Evolutionary conservation across 2,113 vertebrate species (phyloP).

Genomic region (Misgurnus mizolepis): DNA sequence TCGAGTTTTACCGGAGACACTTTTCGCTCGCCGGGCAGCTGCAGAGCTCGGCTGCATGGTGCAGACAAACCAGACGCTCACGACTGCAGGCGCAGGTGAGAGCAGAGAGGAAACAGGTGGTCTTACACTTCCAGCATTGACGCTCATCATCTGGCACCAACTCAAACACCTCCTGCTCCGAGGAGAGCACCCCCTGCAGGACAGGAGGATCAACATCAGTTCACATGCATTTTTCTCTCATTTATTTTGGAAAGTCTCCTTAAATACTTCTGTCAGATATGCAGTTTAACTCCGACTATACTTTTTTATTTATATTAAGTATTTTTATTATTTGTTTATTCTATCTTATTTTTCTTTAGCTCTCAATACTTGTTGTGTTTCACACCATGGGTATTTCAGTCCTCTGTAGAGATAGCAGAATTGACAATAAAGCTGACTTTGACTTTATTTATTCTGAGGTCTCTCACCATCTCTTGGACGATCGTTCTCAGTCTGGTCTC

Average conservation of each 20-base stretch:
- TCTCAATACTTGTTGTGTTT: too few relatives aligned
- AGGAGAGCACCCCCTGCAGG: constrained; percentile 87
- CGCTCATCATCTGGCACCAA: constrained; percentile 95
- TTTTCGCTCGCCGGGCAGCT: constrained; percentile 88
- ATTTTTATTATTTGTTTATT: too few relatives aligned
- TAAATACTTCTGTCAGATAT: too few relatives aligned
- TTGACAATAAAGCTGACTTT: too few relatives aligned
- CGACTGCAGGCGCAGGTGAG: constrained; percentile 93
- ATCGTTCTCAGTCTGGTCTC: constrained; percentile 85
- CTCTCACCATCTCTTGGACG: constrained; percentile 84
- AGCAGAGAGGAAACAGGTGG: constrained; percentile 96
- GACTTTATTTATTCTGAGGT: not conserved
- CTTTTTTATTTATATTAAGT: too few relatives aligned
- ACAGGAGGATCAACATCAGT: not conserved
- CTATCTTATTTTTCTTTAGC: too few relatives aligned
- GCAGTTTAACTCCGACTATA: too few relatives aligned
- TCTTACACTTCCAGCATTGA: constrained; percentile 93
- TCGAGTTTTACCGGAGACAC: constrained; percentile 84
- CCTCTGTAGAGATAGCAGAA: too few relatives aligned
- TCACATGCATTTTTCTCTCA: too few relatives aligned
- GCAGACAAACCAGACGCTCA: constrained; percentile 89
- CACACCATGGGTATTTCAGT: too few relatives aligned
- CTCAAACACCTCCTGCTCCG: constrained; percentile 96
- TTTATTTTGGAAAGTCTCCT: too few relatives aligned
- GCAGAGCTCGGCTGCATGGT: constrained; percentile 87